Conservation (phyloP, 2,113 vertebrate species). For the Hyperopisus bebe region DNA sequence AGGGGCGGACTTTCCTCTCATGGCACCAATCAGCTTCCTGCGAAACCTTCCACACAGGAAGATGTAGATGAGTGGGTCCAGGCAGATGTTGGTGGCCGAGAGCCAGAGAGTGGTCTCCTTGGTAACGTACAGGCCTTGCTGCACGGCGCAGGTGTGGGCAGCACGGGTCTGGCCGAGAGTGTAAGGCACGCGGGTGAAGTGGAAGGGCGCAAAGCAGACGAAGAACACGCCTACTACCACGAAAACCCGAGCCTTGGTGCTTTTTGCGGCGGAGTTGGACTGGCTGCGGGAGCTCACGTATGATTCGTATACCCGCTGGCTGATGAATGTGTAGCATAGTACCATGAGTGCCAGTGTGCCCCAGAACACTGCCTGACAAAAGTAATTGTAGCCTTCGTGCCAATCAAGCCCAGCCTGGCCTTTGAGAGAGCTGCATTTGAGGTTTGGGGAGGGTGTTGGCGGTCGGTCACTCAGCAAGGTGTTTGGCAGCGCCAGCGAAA, state of each 20-base stretch:
- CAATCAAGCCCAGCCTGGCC: constrained; percentile 47
- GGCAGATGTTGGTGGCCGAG: constrained; percentile 59
- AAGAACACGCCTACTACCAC: constrained; percentile 66
- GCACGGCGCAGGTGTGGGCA: constrained; percentile 36
- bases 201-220: constrained; percentile 63
- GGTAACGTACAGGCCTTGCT: constrained; percentile 53
- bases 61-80: constrained; percentile 69
- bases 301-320: constrained; percentile 65
- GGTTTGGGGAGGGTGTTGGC: background rate
- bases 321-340: constrained; percentile 66
- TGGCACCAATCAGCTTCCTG: constrained; percentile 46
- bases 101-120: constrained; percentile 67
- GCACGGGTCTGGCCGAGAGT: constrained; percentile 57
- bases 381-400: constrained; percentile 63
- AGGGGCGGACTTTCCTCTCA: constrained; percentile 33
- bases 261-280: constrained; percentile 42
- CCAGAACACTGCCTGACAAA: constrained; percentile 65
- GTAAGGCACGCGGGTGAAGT: constrained; percentile 59
- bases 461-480: constrained; percentile 51
- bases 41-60: constrained; percentile 62
- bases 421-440: constrained; percentile 63
- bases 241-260: constrained; percentile 60
- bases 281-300: constrained; percentile 57
- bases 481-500: constrained; percentile 58
- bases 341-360: constrained; percentile 56